Evolutionary conservation across 2,888 invertebrate species (phyloP), one percentile per base, ranked within the genome.

Genomic region (Abrostola triplasia): DNA sequence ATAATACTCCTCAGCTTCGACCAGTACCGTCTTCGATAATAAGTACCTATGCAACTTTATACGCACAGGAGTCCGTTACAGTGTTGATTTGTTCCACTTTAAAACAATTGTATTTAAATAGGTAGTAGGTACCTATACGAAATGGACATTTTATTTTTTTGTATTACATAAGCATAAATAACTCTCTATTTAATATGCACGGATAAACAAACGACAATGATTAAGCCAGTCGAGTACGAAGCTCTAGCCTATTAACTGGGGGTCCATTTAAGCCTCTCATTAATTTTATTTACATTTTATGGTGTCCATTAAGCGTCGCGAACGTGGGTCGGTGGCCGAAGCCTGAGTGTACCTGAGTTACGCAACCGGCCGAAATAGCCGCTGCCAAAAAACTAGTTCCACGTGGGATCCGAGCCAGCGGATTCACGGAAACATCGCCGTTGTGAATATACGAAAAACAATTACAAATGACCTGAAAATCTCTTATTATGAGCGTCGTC

Each of bases 351-450:
- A 87, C 86, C 87, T 87, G 84, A 62, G 82, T 93, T 94, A 89
- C 92, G 90, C 88, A 93, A 93, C 87, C 88, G 80, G 81, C 84
- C 83, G 79, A 89, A 91, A 92, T 90, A 89, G 85, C 84, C 82
- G 86, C 82, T 87, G 91, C 90, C 88, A 92, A 92, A 92, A 93
- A 93, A 93, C 92, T 90, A 91, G 92, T 90, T 90, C 86, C 88
- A 90, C 86, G 89, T 88, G 88, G 87, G 89, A 86, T 82, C 81
- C 55, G 77, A 84, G 84, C 84, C 85, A 84, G 80, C 75, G 76
- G 73, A 69, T 76, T 63, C 44, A 52, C 49, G 44, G 49, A 67
- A 59, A 40, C 62, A 63, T 57, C 60, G 48, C 60, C 68, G 63
- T 61, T 61, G 53, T 58, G 44, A 54, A 54, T 48, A 35, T 40